These are phyloP conservation scores for Carabus problematicus DNA, from an alignment of 2,888 invertebrate species.

Conservation along the genomic window DNA sequence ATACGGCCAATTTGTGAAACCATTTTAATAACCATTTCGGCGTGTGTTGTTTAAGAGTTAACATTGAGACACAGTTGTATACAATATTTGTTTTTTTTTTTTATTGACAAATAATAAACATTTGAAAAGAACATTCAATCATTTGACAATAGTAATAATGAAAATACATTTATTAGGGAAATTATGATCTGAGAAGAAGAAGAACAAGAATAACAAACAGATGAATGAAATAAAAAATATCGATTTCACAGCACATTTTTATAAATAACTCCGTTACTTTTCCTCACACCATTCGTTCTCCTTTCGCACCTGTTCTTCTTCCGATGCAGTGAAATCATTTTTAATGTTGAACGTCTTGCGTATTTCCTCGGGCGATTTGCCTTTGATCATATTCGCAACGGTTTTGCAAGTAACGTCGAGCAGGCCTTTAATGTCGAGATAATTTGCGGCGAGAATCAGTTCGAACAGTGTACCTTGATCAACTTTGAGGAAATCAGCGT, in stretches of 20 bases:
- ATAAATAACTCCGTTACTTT: slow-evolving; percentile 64
- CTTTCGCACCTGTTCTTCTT: slow-evolving; percentile 97
- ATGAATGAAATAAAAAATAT: slow-evolving; percentile 14
- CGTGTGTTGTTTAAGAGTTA: not conserved
- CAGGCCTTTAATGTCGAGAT: slow-evolving; percentile 93
- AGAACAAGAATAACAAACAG: not conserved
- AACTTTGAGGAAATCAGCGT: slow-evolving; percentile 98
- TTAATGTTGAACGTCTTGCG: slow-evolving; percentile 97
- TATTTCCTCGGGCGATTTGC: slow-evolving; percentile 97
- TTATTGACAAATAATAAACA: slow-evolving; percentile 42
- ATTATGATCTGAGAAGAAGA: not conserved
- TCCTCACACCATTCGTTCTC: slow-evolving; percentile 96
- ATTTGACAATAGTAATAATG: not conserved
- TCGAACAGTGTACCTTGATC: slow-evolving; percentile 97
- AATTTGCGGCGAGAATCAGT: slow-evolving; percentile 95
- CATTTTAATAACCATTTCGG: slow-evolving; percentile 1
- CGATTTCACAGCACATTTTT: slow-evolving; percentile 33
- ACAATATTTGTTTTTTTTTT: slow-evolving; percentile 23
- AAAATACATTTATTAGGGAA: slow-evolving; percentile 2
- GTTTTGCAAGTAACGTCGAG: slow-evolving; percentile 98
- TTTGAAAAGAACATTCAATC: slow-evolving; percentile 22
- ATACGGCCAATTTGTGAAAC: not conserved
- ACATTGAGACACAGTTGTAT: slow-evolving; percentile 36
- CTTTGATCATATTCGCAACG: slow-evolving; percentile 98
- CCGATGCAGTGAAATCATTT: slow-evolving; percentile 94